A percentile compares a stretch with the other conserved stretches of the same genome.
These are phyloP conservation scores for Myiotriccus ornatus DNA, from an alignment of 2,797 vertebrate genomes.

Conservation along the genomic window DNA sequence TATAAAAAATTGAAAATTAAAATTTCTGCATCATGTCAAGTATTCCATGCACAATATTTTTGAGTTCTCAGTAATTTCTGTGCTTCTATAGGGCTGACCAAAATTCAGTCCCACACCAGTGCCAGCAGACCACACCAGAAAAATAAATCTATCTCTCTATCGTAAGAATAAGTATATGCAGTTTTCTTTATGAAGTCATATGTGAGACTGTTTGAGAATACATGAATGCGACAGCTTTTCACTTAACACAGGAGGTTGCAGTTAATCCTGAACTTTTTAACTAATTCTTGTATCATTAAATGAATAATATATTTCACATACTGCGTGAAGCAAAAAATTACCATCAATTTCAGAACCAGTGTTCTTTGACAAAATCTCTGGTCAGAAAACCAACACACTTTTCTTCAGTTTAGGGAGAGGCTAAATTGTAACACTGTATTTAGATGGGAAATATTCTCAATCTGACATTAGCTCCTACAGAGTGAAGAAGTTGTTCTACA, in stretches of 20 bases:
- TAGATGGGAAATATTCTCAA: neutral
- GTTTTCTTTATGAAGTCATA: neutral
- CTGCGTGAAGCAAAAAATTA: neutral
- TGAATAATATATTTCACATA: neutral
- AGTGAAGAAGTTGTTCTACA: neutral
- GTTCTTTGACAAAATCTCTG: neutral
- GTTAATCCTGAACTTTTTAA: constrained; percentile 38
- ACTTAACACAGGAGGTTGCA: neutral
- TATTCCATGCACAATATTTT: neutral
- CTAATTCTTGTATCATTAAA: neutral
- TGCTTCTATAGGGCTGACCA: neutral
- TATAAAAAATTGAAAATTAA: neutral
- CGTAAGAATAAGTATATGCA: neutral
- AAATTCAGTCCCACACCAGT: neutral
- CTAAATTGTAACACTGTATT: neutral
- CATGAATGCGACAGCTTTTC: constrained; percentile 32
- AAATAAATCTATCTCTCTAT: constrained; percentile 23
- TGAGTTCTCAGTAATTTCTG: neutral
- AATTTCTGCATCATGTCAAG: neutral
- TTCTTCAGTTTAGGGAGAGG: neutral
- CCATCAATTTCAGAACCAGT: neutral
- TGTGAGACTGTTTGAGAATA: neutral
- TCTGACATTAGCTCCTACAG: neutral
- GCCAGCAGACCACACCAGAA: neutral
- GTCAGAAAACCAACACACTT: neutral